A percentile compares a stretch with the other conserved stretches of the same genome.
phyloP scores from a whole-genome alignment of 1,140 invertebrate species.

The Acromyrmex echinatior region DNA sequence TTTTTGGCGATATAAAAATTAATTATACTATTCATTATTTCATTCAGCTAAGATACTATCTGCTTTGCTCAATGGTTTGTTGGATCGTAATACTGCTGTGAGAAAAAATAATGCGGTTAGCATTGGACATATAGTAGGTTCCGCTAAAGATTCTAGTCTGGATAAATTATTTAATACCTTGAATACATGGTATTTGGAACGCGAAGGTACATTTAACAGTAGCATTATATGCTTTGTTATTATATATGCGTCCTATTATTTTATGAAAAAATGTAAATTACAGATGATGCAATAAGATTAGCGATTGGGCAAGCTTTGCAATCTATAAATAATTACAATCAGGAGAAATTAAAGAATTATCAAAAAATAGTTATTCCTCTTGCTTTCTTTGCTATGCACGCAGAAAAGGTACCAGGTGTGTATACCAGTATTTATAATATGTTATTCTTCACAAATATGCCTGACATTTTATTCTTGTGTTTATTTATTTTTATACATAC shows the following conservation, averaged over 20 bases:
- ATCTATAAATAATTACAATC: conserved; percentile 93
- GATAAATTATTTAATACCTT: conserved; percentile 95
- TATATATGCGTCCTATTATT: not conserved
- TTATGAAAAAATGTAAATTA: conserved; percentile 66
- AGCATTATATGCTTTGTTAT: not conserved
- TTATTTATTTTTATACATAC: not conserved
- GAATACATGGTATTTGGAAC: conserved; percentile 92
- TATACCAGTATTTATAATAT: conserved; percentile 37
- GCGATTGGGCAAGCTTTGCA: conserved; percentile 93
- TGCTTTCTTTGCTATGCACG: conserved; percentile 96
- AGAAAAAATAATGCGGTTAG: conserved; percentile 94
- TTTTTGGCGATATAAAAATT: conserved; percentile 12
- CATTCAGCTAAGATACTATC: conserved; percentile 92
- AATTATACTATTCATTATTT: conserved; percentile 12
- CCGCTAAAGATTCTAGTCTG: conserved; percentile 95
- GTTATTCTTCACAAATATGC: conserved; percentile 4
- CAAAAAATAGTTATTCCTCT: conserved; percentile 93
- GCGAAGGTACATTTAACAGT: conserved; percentile 87
- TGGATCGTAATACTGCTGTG: conserved; percentile 93
- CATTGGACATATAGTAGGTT: conserved; percentile 94
- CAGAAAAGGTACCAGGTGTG: conserved; percentile 89
- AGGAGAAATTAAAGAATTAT: conserved; percentile 94
- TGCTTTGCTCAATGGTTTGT: conserved; percentile 92
- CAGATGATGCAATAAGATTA: conserved; percentile 90
- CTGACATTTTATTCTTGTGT: not conserved